Evolutionary conservation across 2,113 vertebrate species (phyloP).

Genomic region (Myodes glareolus): DNA sequence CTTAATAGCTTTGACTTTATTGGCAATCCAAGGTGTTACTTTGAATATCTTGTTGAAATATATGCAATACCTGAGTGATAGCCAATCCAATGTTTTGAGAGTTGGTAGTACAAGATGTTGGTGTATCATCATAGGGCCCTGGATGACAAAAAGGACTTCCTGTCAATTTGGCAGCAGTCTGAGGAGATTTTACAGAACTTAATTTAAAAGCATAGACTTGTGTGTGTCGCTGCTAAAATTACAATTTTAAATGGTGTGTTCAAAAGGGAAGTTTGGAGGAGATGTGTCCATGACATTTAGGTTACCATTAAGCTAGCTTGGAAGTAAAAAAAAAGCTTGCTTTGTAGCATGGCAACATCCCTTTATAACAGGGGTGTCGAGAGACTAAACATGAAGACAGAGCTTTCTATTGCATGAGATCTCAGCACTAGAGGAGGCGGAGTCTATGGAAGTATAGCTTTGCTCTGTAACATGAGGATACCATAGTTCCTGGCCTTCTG

Average conservation of each 20-base stretch:
- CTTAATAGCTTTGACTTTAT: background rate
- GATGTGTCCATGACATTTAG: background rate
- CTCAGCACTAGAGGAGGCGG: background rate
- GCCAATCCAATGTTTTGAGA: conserved; percentile 65
- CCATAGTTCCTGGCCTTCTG: background rate
- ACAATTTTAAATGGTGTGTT: conserved; percentile 17
- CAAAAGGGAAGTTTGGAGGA: background rate
- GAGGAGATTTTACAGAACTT: conserved; percentile 17
- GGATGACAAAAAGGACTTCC: conserved; percentile 68
- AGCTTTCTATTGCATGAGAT: background rate
- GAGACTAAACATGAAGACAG: background rate
- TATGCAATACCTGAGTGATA: conserved; percentile 62
- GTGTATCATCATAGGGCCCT: conserved; percentile 64
- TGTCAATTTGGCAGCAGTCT: conserved; percentile 48
- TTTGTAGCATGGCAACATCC: background rate
- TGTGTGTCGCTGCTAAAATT: background rate
- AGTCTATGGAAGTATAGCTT: background rate
- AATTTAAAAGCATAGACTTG: background rate
- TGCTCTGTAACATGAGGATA: background rate
- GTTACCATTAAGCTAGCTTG: background rate
- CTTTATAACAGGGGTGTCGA: background rate
- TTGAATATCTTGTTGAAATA: background rate
- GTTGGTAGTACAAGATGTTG: conserved; percentile 60
- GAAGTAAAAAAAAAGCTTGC: background rate
- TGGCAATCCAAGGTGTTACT: background rate